phyloP scores from a whole-genome alignment of 2,888 invertebrate species.

The Tetragnatha montana region DNA sequence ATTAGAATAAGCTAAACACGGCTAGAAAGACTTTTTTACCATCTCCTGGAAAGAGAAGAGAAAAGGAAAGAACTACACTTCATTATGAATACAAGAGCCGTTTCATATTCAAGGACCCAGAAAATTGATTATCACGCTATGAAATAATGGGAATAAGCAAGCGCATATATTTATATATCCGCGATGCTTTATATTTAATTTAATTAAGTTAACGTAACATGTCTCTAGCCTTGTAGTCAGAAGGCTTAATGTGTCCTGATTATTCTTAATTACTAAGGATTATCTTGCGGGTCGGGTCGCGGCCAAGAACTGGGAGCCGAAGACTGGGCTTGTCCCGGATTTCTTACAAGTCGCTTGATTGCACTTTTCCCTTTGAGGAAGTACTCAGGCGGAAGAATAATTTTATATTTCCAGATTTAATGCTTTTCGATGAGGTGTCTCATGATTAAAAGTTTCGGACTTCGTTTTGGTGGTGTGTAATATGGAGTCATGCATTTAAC shows the following conservation, averaged over 20 bases:
- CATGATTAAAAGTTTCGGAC: conserved; percentile 6
- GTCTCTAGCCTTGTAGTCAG: background rate
- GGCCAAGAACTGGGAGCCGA: background rate
- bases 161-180: background rate
- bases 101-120: background rate
- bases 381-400: background rate
- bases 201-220: conserved; percentile 6
- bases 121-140: conserved; percentile 3
- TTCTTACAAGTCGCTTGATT: conserved; percentile 17
- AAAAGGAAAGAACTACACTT: background rate
- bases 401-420: conserved; percentile 1
- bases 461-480: too few species aligned
- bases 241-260: conserved; percentile 10
- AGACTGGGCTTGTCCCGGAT: background rate
- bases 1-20: background rate
- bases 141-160: conserved; percentile 23
- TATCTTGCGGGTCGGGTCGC: conserved; percentile 1
- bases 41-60: background rate
- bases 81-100: conserved; percentile 6
- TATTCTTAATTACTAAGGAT: conserved; percentile 30
- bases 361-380: background rate
- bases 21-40: background rate
- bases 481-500: too few species aligned
- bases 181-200: conserved; percentile 26
- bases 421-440: background rate